A percentile compares a stretch with the other conserved stretches of the same genome.
phyloP scores from a whole-genome alignment of 2,797 vertebrate genomes.

The Odontamblyopus lacepedii region DNA sequence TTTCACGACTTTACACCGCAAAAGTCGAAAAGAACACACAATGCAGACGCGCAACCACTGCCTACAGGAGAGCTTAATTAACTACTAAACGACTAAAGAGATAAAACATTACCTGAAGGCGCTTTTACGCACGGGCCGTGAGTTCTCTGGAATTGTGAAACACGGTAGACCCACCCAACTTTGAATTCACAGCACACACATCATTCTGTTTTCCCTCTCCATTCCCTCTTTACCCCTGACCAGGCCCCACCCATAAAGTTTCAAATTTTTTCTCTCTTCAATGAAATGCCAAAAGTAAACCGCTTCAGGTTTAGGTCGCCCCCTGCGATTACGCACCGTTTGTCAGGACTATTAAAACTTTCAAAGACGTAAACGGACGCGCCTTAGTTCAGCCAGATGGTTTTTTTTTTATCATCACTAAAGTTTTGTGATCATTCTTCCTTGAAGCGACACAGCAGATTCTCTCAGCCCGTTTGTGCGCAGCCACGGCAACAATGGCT shows the following conservation, averaged over 20 bases:
- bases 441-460: neutral
- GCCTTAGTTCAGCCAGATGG: neutral
- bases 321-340: constrained; percentile 7
- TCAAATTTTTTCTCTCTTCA: constrained; percentile 35
- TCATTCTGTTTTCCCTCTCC: constrained; percentile 62
- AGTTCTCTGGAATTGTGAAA: constrained; percentile 66
- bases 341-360: constrained; percentile 20
- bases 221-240: constrained; percentile 64
- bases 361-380: neutral
- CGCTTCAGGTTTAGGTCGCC: constrained; percentile 24
- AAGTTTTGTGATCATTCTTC: neutral
- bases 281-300: constrained; percentile 50
- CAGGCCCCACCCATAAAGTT: constrained; percentile 77
- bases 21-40: neutral
- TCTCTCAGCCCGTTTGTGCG: constrained; percentile 7
- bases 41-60: neutral
- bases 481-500: neutral
- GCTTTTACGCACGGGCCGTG: constrained; percentile 58
- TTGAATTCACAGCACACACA: constrained; percentile 64
- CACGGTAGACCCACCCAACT: constrained; percentile 71
- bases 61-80: no score
- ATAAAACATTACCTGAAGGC: constrained; percentile 64
- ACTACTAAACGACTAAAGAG: constrained; percentile 9
- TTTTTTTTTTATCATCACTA: neutral
- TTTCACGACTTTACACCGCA: neutral